phyloP scores from a whole-genome alignment of 2,113 vertebrate species.

The Hydropotes inermis region DNA sequence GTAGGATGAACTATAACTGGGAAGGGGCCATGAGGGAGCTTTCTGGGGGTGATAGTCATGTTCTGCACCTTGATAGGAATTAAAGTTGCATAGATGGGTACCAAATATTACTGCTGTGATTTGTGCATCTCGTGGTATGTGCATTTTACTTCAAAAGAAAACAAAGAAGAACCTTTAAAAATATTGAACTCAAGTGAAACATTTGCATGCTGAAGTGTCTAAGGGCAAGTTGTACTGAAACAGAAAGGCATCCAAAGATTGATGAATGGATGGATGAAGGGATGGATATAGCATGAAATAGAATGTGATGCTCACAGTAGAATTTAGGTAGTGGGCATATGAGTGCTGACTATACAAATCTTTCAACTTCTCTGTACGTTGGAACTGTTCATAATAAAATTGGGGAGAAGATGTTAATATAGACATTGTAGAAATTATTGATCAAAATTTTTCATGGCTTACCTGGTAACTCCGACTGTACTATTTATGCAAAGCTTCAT shows the following conservation, averaged over 20 bases:
- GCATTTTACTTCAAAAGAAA: neutral
- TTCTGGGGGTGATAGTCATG: neutral
- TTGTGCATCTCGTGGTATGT: neutral
- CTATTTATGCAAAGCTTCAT: neutral
- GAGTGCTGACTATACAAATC: neutral
- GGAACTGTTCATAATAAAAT: neutral
- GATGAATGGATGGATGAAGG: rapidly evolving
- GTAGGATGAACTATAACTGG: neutral
- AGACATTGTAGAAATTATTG: neutral
- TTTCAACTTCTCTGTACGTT: neutral
- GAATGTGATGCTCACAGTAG: too few species aligned
- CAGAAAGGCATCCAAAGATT: neutral
- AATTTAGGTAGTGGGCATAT: rapidly evolving
- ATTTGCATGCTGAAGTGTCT: neutral
- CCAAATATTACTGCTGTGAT: rapidly evolving
- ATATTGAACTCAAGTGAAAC: neutral
- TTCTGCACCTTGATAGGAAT: neutral
- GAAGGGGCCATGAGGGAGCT: neutral
- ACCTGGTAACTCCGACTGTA: neutral
- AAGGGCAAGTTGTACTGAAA: neutral
- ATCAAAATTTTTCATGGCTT: neutral
- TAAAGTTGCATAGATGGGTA: too few species aligned
- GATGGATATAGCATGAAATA: rapidly evolving
- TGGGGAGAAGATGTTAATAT: rapidly evolving
- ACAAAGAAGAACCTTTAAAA: neutral